Conservation (phyloP, 2,113 vertebrate genomes). For the Enhydra lutris region DNA sequence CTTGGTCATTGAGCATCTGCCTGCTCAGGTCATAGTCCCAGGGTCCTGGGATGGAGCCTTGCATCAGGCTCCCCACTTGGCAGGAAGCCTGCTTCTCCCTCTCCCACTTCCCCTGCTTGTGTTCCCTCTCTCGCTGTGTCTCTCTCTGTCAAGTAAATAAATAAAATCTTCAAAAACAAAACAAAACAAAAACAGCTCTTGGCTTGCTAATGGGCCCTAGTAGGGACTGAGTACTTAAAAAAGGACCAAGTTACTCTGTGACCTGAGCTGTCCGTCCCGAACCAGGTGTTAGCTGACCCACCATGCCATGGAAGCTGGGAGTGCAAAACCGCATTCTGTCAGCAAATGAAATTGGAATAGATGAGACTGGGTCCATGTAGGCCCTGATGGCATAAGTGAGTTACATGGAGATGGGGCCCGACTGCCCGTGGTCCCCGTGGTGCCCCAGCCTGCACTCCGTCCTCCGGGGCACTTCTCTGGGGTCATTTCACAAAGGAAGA, state of each 20-base stretch:
- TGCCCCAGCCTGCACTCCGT: background rate
- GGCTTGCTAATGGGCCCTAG: background rate
- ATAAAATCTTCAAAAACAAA: no score
- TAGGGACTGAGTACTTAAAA: background rate
- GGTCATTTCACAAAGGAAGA: background rate
- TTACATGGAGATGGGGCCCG: background rate
- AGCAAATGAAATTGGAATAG: background rate
- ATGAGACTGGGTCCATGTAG: background rate
- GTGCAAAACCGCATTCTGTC: background rate
- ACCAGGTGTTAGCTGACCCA: background rate
- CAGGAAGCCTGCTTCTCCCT: no score
- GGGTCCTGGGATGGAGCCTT: no score
- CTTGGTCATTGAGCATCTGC: no score
- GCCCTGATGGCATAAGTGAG: background rate
- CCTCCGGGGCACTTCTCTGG: background rate
- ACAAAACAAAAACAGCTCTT: background rate
- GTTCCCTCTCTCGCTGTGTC: no score
- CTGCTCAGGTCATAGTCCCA: no score
- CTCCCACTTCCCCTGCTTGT: no score
- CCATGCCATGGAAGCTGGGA: background rate
- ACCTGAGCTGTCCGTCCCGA: background rate
- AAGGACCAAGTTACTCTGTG: background rate
- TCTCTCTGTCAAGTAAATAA: no score
- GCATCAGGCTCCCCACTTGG: no score
- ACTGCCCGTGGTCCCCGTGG: accelerated